Evolutionary conservation across 1,140 invertebrate genomes (phyloP), one percentile per base, ranked within the genome.

Genomic region (Seison nebaliae): DNA sequence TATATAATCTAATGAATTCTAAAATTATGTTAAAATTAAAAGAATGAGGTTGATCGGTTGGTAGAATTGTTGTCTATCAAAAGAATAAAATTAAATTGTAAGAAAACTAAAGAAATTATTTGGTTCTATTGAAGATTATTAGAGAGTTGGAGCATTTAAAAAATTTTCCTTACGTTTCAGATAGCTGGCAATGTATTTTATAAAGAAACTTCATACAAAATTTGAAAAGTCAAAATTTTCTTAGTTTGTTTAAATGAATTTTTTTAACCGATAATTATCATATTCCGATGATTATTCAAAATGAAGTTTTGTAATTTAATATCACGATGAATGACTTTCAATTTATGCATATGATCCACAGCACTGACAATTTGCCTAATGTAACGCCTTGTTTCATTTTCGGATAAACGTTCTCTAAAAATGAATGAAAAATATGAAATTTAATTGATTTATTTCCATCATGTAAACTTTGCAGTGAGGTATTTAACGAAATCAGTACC

Each of bases 351-450:
- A 57, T 91, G 93, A 57, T 75, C 70, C 21, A 94, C 76, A 35
- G 84, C 84, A n/a, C 76, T 73, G 32, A 91, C 67, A 49, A 94
- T 88, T 67, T 94, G 84, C 65, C 73, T 71, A 61, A 93, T 91
- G 54, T 84, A 75, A 47, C 71, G 63, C 45, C 80, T 65, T 11
- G 83, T 78, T 50, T 80, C 75, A 47, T 71, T 68, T 57, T 94
- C 84, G 33, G 67, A 70, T 15, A 46, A 29, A 9, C 37, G 29
- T 24, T 26, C 26, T 23, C 45, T 46, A 18, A 18, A 34, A 36
- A 14, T 23, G 28, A 19, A 32, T 12, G 11, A 2, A 30, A 7
- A 28, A 3, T n/a, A 34, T 9, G 17, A 35, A 34, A 16, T 26
- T 24, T 20, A 20, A 14, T 12, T 16, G 2, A 18, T 24, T 16